Conservation (phyloP, 2,797 vertebrate genomes). For the Sebastes glaucus region DNA sequence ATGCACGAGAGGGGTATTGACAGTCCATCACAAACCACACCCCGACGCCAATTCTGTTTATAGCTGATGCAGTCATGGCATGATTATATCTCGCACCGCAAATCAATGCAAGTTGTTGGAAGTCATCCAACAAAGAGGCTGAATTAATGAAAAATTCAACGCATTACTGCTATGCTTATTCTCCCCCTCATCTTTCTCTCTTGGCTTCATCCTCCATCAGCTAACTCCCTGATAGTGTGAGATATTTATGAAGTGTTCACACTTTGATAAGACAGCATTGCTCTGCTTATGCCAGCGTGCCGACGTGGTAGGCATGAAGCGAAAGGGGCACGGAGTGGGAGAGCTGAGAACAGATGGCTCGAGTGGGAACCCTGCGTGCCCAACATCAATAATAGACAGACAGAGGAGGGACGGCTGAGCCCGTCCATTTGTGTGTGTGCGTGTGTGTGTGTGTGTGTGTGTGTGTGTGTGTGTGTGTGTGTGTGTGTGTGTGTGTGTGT, state of each 20-base stretch:
- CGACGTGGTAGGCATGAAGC: constrained; percentile 44
- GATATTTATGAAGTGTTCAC: constrained; percentile 63
- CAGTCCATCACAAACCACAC: constrained; percentile 34
- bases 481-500: not conserved
- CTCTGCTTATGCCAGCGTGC: constrained; percentile 48
- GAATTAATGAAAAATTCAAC: constrained; percentile 44
- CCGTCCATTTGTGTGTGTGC: not conserved
- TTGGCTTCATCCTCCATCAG: constrained; percentile 6
- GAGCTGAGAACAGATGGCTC: constrained; percentile 76
- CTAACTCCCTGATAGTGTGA: constrained; percentile 26
- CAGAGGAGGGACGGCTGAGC: constrained; percentile 51
- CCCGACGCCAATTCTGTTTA: constrained; percentile 40
- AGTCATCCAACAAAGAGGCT: constrained; percentile 30
- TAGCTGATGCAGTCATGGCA: constrained; percentile 12
- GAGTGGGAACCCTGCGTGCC: constrained; percentile 66
- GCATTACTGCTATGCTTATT: constrained; percentile 1
- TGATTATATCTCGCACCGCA: constrained; percentile 25
- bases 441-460: constrained; percentile 1
- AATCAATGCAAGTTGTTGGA: constrained; percentile 51
- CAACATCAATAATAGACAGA: constrained; percentile 79
- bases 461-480: not conserved
- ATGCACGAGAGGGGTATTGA: constrained; percentile 28
- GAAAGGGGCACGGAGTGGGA: constrained; percentile 47
- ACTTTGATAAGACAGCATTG: constrained; percentile 52
- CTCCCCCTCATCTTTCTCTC: not conserved